Base-by-base conservation (phyloP, 2,797 vertebrate species). In the Todus mexicanus region DNA sequence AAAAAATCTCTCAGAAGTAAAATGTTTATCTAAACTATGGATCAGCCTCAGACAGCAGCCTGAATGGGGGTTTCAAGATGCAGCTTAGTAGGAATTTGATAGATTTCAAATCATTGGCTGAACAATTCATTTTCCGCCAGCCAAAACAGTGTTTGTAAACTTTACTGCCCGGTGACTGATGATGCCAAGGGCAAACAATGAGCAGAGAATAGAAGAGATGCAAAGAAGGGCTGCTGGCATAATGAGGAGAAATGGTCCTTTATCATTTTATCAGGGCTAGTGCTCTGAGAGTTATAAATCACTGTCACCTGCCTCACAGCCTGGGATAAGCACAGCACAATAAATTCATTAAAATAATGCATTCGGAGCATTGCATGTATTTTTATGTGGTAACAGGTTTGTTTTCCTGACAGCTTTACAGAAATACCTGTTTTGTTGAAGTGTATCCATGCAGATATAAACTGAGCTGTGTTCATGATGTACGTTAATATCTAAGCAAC, bases 121-220 rank as follows among this genome's bases (percentile, higher is more conserved):
- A 94, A 83, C 35, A 43, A 71, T 93, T 93, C 91, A 82, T 96
- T 87, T 90, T 87, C 70, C 77, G 87, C 78, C 83, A 92, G 63
- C 77, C 78, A 84, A 64, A 95, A 61, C 63, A 45, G 15, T 93
- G 84, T 96, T 96, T 97, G 95, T 97, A 95, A 97, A 96, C 83
- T 73, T 51, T 65, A 85, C 74, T 89, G 78, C 31, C 61, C 92
- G 31, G 74, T 97, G 96, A 97, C 88, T 93, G 95, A 97, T 92
- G 95, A 92, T 90, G 91, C 71, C 75, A 87, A 95, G 48, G 83
- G 92, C 90, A 95, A 97, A 96, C 92, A 96, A 93, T 92, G 80
- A 93, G 73, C 54, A 89, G 76, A 93, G 73, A 94, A 93, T 59
- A 85, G 70, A 94, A 87, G 63, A 89, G 79, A 95, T 92, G 90